Base-by-base conservation (phyloP, 2,888 invertebrate genomes). In the Lingula anatina region DNA sequence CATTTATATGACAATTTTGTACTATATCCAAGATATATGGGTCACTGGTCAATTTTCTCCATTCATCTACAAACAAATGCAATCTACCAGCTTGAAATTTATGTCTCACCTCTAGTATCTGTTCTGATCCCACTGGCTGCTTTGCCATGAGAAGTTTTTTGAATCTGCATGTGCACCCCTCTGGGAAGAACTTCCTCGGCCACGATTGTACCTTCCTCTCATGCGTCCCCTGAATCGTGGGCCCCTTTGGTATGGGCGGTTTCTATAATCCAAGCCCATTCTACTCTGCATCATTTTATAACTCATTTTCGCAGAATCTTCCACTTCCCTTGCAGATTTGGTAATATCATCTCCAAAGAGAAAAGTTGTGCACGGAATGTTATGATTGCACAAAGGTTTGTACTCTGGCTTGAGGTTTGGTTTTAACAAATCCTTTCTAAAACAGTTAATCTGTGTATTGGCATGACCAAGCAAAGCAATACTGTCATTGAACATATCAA, bases 291-390 rank as follows among this genome's bases (percentile, higher is more conserved):
- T 23, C 20, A 45, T 37, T 37, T 45, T 45, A 18, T 45, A n/a
- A n/a, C 35, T 31, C 4, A 57, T 47, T 31, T 49, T 53, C 4
- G 44, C 40, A 31, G 35, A 46, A 25, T 57, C 47, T 38, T 57
- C 53, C 15, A 57, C 51, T 37, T 55, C 50, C 36, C 47, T 51
- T 2, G 51, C 50, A 5, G 36, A 20, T 43, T 57, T 55, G 3
- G 45, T 52, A 9, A 57, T 46, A 50, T 52, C 54, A 25, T 59
- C 55, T 2, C 54, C 51, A 46, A 55, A 56, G 12, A 55, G 15
- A 5, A 25, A 38, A n/a, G 40, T 20, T 3, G 50, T 47, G 31
- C 47, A 53, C 5, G 46, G 40, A 20, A 49, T 24, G 25, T 27
- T 31, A 5, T 50, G 53, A 20, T 40, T 15, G 38, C 50, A 50